Percentiles rank a stretch among this genome's conserved stretches.
Conservation (phyloP, 2,797 vertebrate species). For the Manis pentadactyla region DNA sequence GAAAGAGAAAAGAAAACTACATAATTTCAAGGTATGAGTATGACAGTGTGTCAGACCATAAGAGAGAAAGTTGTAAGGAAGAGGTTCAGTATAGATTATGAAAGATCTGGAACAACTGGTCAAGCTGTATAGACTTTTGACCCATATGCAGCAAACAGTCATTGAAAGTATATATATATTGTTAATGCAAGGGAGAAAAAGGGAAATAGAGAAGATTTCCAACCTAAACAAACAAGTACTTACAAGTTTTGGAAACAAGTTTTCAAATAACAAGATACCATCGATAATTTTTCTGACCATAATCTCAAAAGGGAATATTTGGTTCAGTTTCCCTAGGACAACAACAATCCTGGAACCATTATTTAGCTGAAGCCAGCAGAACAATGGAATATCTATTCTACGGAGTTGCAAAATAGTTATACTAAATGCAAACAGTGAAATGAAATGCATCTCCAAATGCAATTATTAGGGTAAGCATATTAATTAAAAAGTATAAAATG, state of each 20-base stretch:
- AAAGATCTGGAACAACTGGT: neutral
- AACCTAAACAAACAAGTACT: neutral
- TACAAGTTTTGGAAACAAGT: neutral
- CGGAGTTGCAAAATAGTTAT: neutral
- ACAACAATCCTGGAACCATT: neutral
- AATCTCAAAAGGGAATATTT: neutral
- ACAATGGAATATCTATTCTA: neutral
- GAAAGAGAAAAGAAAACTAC: neutral
- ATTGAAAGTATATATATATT: neutral
- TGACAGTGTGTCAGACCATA: neutral
- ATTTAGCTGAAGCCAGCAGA: neutral
- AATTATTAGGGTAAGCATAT: neutral
- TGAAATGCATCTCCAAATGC: neutral
- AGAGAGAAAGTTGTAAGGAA: neutral
- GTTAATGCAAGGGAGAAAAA: neutral
- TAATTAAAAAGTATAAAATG: conserved; percentile 32
- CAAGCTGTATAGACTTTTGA: neutral
- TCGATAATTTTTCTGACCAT: neutral
- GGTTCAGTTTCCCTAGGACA: neutral
- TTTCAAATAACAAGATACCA: neutral
- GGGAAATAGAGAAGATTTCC: neutral
- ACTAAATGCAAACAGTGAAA: neutral
- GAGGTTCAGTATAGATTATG: neutral
- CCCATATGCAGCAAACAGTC: neutral
- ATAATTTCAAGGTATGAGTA: neutral